Conservation (phyloP, 1,140 invertebrate species). For the Tribolium castaneum region DNA sequence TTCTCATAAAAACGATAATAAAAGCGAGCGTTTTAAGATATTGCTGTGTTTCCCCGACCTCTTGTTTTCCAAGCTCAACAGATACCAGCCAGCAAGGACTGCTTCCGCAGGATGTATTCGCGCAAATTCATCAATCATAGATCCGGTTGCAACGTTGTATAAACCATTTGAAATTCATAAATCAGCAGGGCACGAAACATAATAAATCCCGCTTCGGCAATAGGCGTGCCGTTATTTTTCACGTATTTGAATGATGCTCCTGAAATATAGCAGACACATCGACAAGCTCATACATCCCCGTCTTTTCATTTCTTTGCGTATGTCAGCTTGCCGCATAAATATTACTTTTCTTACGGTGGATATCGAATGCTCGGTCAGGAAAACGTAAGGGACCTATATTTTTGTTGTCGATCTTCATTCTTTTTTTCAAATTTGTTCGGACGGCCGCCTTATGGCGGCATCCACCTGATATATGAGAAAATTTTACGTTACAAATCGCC, state of each 20-base stretch:
- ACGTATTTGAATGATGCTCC: constrained; percentile 44
- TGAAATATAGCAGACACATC: constrained; percentile 43
- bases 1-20: constrained; percentile 39
- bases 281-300: constrained; percentile 38
- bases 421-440: constrained; percentile 41
- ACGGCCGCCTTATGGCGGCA: constrained; percentile 28
- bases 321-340: constrained; percentile 49
- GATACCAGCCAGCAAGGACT: not conserved
- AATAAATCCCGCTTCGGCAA: constrained; percentile 42
- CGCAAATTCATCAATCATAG: constrained; percentile 36
- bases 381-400: constrained; percentile 36
- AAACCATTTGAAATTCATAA: constrained; percentile 43
- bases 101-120: not conserved
- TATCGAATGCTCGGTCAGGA: constrained; percentile 45
- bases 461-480: constrained; percentile 36
- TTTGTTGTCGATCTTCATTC: constrained; percentile 40
- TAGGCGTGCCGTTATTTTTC: constrained; percentile 43
- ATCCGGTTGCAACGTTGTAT: constrained; percentile 31
- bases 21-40: constrained; percentile 22
- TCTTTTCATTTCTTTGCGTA: constrained; percentile 46
- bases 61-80: not conserved
- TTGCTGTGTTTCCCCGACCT: not conserved
- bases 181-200: constrained; percentile 43
- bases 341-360: constrained; percentile 45
- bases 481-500: constrained; percentile 24